Conservation (phyloP, 2,113 vertebrate species). For the Castor canadensis region DNA sequence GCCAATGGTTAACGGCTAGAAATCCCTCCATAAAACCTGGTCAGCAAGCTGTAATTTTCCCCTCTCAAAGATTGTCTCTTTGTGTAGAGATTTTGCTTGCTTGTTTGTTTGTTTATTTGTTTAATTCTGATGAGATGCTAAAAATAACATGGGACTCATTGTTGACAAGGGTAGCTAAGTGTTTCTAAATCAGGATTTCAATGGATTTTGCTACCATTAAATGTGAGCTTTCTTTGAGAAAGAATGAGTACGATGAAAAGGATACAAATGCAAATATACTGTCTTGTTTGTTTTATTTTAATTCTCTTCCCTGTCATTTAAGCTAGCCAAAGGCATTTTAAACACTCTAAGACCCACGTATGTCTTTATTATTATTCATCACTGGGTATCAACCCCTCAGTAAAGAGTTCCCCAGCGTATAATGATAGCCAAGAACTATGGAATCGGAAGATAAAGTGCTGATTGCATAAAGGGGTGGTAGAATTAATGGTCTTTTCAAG, state of each 20-base stretch:
- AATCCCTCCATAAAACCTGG: conserved; percentile 31
- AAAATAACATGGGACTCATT: conserved; percentile 52
- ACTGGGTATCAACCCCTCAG: not conserved
- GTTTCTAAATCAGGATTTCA: conserved; percentile 68
- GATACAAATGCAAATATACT: not conserved
- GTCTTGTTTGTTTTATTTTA: conserved; percentile 38
- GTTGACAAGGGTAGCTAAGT: conserved; percentile 47
- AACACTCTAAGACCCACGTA: not conserved
- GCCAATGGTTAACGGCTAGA: conserved; percentile 36
- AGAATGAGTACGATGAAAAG: conserved; percentile 21
- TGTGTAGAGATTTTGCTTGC: conserved; percentile 57
- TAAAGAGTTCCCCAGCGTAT: not conserved
- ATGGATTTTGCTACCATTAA: conserved; percentile 40
- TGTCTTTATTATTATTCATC: not conserved
- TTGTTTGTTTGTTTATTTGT: conserved; percentile 73
- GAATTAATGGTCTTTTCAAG: not conserved
- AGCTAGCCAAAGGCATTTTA: conserved; percentile 14
- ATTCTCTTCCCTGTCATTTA: not conserved
- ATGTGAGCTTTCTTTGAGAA: conserved; percentile 35
- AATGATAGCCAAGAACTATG: not conserved
- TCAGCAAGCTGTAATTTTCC: conserved; percentile 66
- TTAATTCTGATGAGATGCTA: conserved; percentile 57
- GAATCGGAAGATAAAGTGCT: not conserved
- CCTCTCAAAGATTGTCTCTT: conserved; percentile 46
- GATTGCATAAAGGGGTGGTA: not conserved